phyloP scores from a whole-genome alignment of 2,888 invertebrate genomes.

The Loripinus fragilis region DNA sequence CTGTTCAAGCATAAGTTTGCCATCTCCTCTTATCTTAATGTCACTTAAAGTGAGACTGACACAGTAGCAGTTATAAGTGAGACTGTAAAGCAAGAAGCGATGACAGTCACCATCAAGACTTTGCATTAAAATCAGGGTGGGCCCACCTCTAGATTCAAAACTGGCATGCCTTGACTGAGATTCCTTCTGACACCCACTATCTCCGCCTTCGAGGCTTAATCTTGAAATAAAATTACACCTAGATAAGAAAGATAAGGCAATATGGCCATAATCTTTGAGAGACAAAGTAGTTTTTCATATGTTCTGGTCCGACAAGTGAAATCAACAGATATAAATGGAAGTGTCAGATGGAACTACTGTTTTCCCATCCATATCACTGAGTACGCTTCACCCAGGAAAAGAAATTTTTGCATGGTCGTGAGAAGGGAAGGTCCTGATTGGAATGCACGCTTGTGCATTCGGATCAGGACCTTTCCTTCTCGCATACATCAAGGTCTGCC shows the following conservation, averaged over 20 bases:
- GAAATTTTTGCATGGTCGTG: background rate
- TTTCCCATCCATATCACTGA: background rate
- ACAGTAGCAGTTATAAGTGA: too few species aligned
- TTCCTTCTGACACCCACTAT: slow-evolving; percentile 7
- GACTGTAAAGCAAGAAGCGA: too few species aligned
- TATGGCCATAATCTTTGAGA: slow-evolving; percentile 11
- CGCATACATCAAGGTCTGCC: too few species aligned
- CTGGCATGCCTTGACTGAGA: background rate
- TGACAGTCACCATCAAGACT: background rate
- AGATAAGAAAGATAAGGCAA: slow-evolving; percentile 5
- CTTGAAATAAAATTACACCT: slow-evolving; percentile 19
- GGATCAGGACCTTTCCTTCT: background rate
- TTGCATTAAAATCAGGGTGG: background rate
- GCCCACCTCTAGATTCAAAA: background rate
- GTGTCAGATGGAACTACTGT: slow-evolving; percentile 9
- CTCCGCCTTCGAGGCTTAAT: background rate
- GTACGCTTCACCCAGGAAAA: background rate
- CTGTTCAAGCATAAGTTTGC: too few species aligned
- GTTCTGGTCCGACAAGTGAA: slow-evolving; percentile 16
- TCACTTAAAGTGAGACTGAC: too few species aligned
- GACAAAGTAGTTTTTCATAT: slow-evolving; percentile 21
- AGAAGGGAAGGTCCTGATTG: too few species aligned
- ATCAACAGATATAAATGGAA: slow-evolving; percentile 7
- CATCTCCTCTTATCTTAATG: too few species aligned
- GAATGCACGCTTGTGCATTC: background rate